These are phyloP conservation scores for Aspiorhynchus laticeps DNA, from an alignment of 2,113 vertebrate genomes.

Conservation along the genomic window DNA sequence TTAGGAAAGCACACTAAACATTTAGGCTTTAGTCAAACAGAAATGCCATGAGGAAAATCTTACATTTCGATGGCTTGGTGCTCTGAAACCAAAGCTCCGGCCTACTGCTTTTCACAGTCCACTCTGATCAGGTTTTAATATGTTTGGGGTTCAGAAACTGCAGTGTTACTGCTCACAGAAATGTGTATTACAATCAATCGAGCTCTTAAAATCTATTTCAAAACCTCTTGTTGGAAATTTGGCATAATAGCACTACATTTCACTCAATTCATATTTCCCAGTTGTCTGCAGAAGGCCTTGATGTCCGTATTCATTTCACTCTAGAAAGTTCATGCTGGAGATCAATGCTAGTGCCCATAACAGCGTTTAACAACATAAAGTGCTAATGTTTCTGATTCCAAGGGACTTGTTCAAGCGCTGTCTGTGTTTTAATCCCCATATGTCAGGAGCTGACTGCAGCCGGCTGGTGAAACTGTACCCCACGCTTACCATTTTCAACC, in stretches of 20 bases:
- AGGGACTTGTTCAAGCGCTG: not conserved
- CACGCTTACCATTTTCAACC: conserved; percentile 48
- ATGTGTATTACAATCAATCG: not conserved
- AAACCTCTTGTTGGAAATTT: conserved; percentile 15
- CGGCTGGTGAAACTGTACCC: conserved; percentile 68
- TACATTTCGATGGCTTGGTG: not conserved
- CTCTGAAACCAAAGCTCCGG: not conserved
- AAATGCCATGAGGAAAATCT: not conserved
- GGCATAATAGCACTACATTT: conserved; percentile 19
- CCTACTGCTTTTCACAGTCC: not conserved
- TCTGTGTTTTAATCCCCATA: conserved; percentile 42
- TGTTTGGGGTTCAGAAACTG: not conserved
- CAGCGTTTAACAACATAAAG: conserved; percentile 18
- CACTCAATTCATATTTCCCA: conserved; percentile 38
- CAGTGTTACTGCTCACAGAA: not conserved
- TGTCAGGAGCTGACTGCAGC: conserved; percentile 49
- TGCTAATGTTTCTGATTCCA: conserved; percentile 31
- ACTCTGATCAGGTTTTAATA: conserved; percentile 7
- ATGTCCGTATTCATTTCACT: conserved; percentile 40
- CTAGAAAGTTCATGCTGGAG: conserved; percentile 16
- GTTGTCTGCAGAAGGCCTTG: conserved; percentile 17
- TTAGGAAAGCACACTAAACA: not conserved
- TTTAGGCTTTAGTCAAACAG: conserved; percentile 5
- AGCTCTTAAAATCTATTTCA: conserved; percentile 7
- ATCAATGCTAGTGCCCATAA: not conserved